These are phyloP conservation scores for Phrynocephalus vlangalii DNA, from an alignment of 2,797 vertebrate genomes.

Conservation along the genomic window DNA sequence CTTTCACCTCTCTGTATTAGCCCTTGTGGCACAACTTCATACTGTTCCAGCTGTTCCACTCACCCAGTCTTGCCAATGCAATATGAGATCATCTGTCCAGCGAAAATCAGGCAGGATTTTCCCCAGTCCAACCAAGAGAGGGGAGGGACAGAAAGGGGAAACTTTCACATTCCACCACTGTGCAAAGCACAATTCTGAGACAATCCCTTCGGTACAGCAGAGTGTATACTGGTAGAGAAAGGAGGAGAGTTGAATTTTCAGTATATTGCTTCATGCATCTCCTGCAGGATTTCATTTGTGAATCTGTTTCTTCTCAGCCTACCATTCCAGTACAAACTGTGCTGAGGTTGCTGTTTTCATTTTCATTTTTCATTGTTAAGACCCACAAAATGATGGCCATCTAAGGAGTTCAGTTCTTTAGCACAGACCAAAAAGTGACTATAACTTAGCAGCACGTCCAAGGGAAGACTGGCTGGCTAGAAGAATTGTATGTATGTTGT, in stretches of 20 bases:
- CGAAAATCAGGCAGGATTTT: not conserved
- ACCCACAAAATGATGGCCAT: not conserved
- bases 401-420: constrained; percentile 54
- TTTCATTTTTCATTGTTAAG: not conserved
- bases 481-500: constrained; percentile 55
- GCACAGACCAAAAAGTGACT: constrained; percentile 45
- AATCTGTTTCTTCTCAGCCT: not conserved
- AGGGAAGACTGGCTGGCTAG: constrained; percentile 63
- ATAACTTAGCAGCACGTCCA: constrained; percentile 61
- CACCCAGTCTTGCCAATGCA: not conserved
- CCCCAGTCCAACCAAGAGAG: not conserved
- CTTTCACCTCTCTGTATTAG: no score
- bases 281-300: not conserved
- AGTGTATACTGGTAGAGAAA: no score
- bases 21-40: no score
- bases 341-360: not conserved
- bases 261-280: not conserved
- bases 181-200: not conserved
- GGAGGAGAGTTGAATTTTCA: not conserved
- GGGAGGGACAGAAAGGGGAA: not conserved
- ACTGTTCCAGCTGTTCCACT: no score
- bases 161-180: no score
- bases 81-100: not conserved
- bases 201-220: not conserved
- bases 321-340: not conserved